phyloP scores from a whole-genome alignment of 2,113 vertebrate genomes.

The Merops nubicus region DNA sequence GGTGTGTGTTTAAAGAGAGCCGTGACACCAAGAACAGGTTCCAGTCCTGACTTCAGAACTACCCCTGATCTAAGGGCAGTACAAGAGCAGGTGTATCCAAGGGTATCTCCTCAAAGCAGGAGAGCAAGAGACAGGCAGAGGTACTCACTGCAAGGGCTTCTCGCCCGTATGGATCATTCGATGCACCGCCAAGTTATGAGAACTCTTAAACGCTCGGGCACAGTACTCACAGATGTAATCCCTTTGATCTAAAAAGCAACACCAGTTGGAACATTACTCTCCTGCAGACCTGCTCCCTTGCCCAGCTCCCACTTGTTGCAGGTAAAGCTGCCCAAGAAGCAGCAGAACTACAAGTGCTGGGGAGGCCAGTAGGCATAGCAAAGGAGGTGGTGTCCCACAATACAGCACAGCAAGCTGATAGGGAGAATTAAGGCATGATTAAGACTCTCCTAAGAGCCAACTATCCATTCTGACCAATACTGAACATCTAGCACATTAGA shows the following conservation, averaged over 20 bases:
- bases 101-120: neutral
- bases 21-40: neutral
- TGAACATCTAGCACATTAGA: neutral
- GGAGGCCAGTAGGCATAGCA: neutral
- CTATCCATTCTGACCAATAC: neutral
- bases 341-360: neutral
- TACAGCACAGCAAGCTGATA: neutral
- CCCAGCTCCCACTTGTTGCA: neutral
- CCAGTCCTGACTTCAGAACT: neutral
- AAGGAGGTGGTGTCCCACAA: neutral
- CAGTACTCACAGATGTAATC: slow-evolving; percentile 99
- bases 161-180: slow-evolving; percentile 99
- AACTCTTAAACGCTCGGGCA: slow-evolving; percentile 97
- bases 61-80: neutral
- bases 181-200: slow-evolving; percentile 96
- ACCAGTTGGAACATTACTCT: neutral
- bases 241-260: slow-evolving; percentile 85
- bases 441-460: neutral
- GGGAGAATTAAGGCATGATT: neutral
- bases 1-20: rapidly evolving
- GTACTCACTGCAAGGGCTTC: slow-evolving; percentile 95
- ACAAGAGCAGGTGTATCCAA: neutral
- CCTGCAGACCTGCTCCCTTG: neutral
- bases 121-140: neutral
- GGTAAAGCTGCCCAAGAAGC: neutral